Base-by-base conservation (phyloP, 2,113 vertebrate species). In the Rhinopomastus cyanomelas region DNA sequence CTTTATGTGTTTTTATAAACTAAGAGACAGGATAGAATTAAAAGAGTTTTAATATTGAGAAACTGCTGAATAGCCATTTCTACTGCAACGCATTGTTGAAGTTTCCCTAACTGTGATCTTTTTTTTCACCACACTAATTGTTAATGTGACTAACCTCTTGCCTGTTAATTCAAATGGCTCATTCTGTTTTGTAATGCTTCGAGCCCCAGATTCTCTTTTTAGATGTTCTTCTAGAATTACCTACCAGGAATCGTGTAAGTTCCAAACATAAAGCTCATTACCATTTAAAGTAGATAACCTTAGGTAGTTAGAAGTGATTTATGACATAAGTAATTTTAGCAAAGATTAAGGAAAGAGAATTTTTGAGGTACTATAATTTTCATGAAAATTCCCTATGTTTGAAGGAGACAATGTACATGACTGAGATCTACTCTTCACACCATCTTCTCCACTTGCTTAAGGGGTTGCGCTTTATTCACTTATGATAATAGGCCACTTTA, bases 401-500 rank as follows among this genome's bases (percentile, higher is more conserved):
- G 55, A 91, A 82, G 55, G 81, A 81, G 78, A 79, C 82, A 87
- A 8, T 69, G 56, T 74, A 89, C 3, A 8, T 85, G 83, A 79
- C 55, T 7, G 9, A 93, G 42, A 69, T 80, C 67, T 36, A 42
- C 59, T 91, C 66, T 75, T 91, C 71, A 64, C 6, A 82, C 2
- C 8, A 36, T 66, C 59, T 84, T 88, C 55, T 79, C 34, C 37
- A 69, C 51, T 80, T 81, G 66, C 66, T 79, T 87, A 87, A 93
- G 88, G 94, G 74, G 34, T 60, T 93, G 78, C 8, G 9, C 55
- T 91, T 95, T 69, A 93, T 74, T 88, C 42, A 85, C 82, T 90
- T 93, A 87, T 87, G 87, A 88, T 90, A 94, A 95, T 64, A 76
- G 74, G 29, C 74, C 64, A 87, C 84, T 96, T 95, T 76, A 76